Conservation (phyloP, 1,140 invertebrate genomes). For the Aradophagus sp. region DNA sequence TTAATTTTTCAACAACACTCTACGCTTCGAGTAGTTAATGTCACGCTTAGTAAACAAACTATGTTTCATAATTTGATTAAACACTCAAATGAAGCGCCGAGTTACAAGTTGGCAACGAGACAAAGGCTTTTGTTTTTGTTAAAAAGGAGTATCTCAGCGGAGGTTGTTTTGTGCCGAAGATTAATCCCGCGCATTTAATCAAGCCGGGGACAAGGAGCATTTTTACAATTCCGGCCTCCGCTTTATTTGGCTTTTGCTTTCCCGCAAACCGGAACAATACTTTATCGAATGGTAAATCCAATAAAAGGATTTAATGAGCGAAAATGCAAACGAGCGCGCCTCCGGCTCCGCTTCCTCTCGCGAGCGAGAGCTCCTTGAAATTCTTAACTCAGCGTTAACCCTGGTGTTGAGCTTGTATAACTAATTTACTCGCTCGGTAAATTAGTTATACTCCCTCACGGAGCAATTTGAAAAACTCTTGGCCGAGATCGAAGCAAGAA, state of each 20-base stretch:
- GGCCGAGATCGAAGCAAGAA: too few relatives aligned
- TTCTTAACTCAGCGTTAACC: constrained; percentile 51
- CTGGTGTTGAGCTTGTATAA: constrained; percentile 47
- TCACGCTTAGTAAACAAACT: too few relatives aligned
- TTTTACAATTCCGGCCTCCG: constrained; percentile 38
- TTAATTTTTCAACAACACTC: too few relatives aligned
- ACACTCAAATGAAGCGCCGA: too few relatives aligned
- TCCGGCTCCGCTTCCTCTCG: constrained; percentile 45
- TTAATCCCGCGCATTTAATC: constrained; percentile 45
- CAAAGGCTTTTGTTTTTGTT: not conserved
- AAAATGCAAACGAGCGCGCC: constrained; percentile 49
- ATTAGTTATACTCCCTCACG: too few relatives aligned
- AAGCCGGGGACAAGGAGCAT: constrained; percentile 17
- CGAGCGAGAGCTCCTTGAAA: constrained; percentile 45
- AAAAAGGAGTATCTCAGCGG: not conserved
- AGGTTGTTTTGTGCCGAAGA: constrained; percentile 29
- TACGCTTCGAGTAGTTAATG: too few relatives aligned
- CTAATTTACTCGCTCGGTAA: constrained; percentile 46
- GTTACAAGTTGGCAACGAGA: not conserved
- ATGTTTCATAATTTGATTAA: too few relatives aligned
- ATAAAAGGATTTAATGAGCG: constrained; percentile 57
- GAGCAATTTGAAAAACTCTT: too few relatives aligned
- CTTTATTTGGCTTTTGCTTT: constrained; percentile 37
- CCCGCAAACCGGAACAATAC: constrained; percentile 47
- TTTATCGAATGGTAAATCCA: constrained; percentile 54